These are phyloP conservation scores for Camelus bactrianus DNA, from an alignment of 2,113 vertebrate species.

Conservation along the genomic window DNA sequence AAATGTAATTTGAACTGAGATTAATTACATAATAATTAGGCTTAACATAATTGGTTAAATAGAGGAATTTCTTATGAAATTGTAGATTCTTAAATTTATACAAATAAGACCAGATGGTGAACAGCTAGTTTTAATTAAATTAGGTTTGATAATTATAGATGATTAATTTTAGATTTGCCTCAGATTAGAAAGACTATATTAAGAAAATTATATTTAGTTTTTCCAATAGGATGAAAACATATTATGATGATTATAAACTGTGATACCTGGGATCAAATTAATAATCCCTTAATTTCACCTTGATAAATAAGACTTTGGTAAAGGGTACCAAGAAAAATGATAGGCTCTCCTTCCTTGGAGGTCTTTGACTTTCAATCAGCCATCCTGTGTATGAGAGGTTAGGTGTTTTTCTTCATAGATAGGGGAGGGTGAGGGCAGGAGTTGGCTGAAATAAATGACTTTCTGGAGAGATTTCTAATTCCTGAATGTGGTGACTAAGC, in stretches of 20 bases:
- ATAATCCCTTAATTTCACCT: neutral
- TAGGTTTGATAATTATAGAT: conserved; percentile 89
- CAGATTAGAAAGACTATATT: conserved; percentile 87
- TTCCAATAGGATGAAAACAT: conserved; percentile 67
- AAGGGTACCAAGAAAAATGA: conserved; percentile 52
- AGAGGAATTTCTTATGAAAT: conserved; percentile 85
- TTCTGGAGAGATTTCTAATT: conserved; percentile 48
- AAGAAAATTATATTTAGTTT: conserved; percentile 84
- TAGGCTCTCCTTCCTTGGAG: conserved; percentile 2
- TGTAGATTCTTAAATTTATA: conserved; percentile 88
- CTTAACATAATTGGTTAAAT: conserved; percentile 86
- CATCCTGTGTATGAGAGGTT: neutral
- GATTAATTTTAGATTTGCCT: conserved; percentile 90
- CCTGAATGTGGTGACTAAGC: neutral
- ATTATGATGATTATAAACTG: neutral
- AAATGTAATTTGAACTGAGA: conserved; percentile 86
- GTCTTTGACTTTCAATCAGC: conserved; percentile 14
- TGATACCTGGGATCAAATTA: conserved; percentile 68
- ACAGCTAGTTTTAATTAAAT: conserved; percentile 90
- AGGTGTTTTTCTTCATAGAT: conserved; percentile 17
- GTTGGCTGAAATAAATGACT: neutral
- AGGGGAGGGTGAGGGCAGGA: too few relatives aligned
- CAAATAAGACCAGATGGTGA: conserved; percentile 90
- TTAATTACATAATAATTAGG: conserved; percentile 86
- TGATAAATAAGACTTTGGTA: conserved; percentile 63